Evolutionary conservation across 2,113 vertebrate species (phyloP).

Genomic region (Saccopteryx bilineata): DNA sequence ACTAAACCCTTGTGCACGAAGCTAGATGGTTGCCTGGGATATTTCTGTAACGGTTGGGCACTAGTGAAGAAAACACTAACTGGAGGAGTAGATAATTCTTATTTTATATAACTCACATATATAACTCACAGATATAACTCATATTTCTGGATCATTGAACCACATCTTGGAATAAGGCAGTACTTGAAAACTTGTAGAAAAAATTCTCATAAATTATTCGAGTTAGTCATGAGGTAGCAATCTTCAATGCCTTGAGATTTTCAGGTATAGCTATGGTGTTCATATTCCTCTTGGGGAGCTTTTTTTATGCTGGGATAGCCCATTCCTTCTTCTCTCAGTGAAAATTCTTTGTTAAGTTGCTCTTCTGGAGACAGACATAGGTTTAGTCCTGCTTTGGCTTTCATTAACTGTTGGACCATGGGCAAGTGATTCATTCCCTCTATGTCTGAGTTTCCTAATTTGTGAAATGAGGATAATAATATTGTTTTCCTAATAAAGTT

Average conservation of each 20-base stretch:
- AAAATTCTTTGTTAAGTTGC: background rate
- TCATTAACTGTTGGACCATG: background rate
- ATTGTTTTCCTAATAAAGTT: background rate
- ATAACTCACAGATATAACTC: background rate
- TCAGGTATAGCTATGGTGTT: background rate
- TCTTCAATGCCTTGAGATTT: background rate
- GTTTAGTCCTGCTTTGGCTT: background rate
- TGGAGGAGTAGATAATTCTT: background rate
- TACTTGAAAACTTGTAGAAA: background rate
- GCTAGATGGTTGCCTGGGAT: background rate
- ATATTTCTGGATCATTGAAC: background rate
- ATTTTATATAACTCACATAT: background rate
- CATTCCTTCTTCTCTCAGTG: background rate
- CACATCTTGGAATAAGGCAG: background rate
- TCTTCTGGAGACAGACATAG: conserved; percentile 5
- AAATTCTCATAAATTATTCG: background rate
- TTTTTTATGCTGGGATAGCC: background rate
- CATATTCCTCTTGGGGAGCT: background rate
- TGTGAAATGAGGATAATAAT: conserved; percentile 1
- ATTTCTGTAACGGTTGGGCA: background rate
- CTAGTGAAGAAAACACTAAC: background rate
- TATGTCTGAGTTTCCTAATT: background rate
- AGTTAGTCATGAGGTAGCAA: background rate
- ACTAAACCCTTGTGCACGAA: background rate
- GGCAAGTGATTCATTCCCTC: background rate